Evolutionary conservation across 2,797 vertebrate species (phyloP).

Genomic region (Sebastes itinus): DNA sequence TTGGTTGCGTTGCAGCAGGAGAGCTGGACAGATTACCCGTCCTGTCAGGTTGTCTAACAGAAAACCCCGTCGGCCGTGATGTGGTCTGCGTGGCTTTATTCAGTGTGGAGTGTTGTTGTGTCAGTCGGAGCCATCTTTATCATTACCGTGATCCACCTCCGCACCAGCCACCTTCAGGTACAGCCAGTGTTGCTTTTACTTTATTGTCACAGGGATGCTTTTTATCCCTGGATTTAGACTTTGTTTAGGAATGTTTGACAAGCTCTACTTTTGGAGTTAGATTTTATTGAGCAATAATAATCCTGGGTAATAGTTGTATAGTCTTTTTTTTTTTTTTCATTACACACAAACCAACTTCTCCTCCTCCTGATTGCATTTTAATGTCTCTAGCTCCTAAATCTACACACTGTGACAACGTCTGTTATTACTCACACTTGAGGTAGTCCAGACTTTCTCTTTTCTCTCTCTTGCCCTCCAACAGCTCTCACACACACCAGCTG

Average conservation of each 20-base stretch:
- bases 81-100: conserved; percentile 64
- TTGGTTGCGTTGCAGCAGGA: neutral
- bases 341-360: neutral
- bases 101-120: conserved; percentile 60
- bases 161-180: conserved; percentile 65
- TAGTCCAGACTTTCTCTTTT: conserved; percentile 42
- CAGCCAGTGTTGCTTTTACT: neutral
- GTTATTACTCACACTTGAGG: conserved; percentile 57
- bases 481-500: conserved; percentile 24
- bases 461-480: conserved; percentile 15
- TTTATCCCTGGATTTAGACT: conserved; percentile 30
- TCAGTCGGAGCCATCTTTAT: conserved; percentile 61
- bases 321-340: neutral
- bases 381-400: conserved; percentile 43
- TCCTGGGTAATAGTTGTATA: neutral
- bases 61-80: conserved; percentile 28
- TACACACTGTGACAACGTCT: conserved; percentile 29
- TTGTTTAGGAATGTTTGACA: conserved; percentile 46
- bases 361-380: conserved; percentile 49
- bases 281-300: conserved; percentile 43
- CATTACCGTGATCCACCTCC: conserved; percentile 55
- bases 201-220: neutral
- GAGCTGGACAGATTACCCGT: conserved; percentile 9
- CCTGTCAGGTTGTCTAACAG: conserved; percentile 22
- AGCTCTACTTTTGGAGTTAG: neutral